Conservation (phyloP, 2,888 invertebrate genomes). For the Zygaena filipendulae region DNA sequence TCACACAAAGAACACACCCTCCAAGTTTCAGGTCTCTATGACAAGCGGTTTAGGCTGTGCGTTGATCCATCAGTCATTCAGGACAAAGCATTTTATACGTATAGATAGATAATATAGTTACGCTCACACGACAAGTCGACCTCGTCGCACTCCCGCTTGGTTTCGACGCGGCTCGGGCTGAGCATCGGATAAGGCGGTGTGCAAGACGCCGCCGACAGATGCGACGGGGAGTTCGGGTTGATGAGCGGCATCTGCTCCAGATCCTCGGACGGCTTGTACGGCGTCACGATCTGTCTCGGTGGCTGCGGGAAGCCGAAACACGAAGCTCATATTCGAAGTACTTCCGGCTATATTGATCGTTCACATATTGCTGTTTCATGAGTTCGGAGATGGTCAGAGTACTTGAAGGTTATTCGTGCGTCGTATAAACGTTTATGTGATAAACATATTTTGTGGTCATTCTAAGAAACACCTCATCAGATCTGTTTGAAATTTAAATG, state of each 20-base stretch:
- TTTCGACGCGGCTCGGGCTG: conserved; percentile 17
- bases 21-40: no score
- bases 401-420: no score
- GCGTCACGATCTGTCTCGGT: conserved; percentile 89
- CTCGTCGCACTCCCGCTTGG: conserved; percentile 25
- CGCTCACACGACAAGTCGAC: conserved; percentile 33
- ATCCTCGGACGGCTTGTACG: conserved; percentile 90
- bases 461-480: no score
- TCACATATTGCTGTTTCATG: no score
- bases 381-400: no score
- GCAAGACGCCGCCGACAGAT: conserved; percentile 37
- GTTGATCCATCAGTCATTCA: no score
- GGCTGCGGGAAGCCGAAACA: conserved; percentile 78
- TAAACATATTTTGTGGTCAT: conserved; percentile 1
- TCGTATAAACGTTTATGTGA: neutral
- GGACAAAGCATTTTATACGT: no score
- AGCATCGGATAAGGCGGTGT: conserved; percentile 42
- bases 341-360: conserved; percentile 8
- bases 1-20: no score
- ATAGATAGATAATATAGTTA: no score
- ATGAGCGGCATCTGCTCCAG: conserved; percentile 75
- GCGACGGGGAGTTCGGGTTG: conserved; percentile 63
- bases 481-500: no score
- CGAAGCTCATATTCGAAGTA: conserved; percentile 6
- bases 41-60: no score